Evolutionary conservation across 2,797 vertebrate species (phyloP).

Genomic region (Leuciscus waleckii): DNA sequence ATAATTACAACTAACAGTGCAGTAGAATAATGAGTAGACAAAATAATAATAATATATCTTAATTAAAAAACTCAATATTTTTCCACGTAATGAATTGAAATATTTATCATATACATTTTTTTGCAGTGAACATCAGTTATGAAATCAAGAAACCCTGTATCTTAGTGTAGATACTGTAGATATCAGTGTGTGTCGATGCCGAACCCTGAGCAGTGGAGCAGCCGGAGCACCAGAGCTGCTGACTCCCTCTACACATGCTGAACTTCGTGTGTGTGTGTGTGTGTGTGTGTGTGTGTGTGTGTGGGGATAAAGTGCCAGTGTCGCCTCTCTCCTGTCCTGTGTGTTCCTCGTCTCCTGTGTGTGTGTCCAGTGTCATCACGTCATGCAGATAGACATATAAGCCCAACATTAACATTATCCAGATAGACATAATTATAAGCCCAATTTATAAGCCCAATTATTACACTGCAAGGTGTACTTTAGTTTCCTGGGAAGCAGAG

Average conservation of each 20-base stretch:
- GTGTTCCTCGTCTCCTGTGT: conserved; percentile 15
- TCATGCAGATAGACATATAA: too few relatives aligned
- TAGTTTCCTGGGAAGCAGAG: too few relatives aligned
- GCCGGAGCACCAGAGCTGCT: conserved; percentile 7
- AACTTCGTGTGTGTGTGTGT: too few relatives aligned
- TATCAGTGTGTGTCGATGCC: too few relatives aligned
- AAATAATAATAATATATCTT: background rate
- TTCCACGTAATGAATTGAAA: background rate
- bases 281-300: background rate
- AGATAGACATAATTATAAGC: too few relatives aligned
- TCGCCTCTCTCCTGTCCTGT: conserved; percentile 13
- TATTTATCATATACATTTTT: background rate
- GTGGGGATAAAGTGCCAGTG: background rate
- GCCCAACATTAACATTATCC: too few relatives aligned
- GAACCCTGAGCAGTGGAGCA: background rate
- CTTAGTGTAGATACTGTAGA: too few relatives aligned
- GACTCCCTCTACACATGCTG: too few relatives aligned
- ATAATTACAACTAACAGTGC: background rate
- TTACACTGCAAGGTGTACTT: too few relatives aligned
- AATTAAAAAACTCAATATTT: background rate
- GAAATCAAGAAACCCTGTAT: background rate
- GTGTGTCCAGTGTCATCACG: too few relatives aligned
- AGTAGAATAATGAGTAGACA: background rate
- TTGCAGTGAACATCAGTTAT: background rate
- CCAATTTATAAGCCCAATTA: too few relatives aligned